A percentile compares a stretch with the other conserved stretches of the same genome.
These are phyloP conservation scores for Cryptocephalus moraei DNA, from an alignment of 2,888 invertebrate species.

Conservation along the genomic window DNA sequence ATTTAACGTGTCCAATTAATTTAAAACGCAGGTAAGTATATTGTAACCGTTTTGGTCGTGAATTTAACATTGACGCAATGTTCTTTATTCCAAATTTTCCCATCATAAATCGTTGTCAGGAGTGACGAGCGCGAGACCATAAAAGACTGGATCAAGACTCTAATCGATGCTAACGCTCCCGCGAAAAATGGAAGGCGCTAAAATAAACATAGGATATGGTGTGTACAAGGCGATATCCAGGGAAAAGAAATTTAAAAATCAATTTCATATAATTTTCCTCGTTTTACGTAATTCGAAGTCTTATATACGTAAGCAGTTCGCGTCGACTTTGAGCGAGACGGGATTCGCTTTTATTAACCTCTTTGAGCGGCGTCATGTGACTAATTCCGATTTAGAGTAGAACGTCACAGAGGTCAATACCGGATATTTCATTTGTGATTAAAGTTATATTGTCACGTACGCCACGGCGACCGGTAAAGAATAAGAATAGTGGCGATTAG, in stretches of 20 bases:
- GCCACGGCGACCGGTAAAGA: not conserved
- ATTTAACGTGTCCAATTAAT: no score
- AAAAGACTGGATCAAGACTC: not conserved
- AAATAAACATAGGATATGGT: slow-evolving; percentile 32
- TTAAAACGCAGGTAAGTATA: no score
- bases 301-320: slow-evolving; percentile 1
- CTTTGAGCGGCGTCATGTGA: no score
- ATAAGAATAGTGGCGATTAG: not conserved
- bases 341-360: no score
- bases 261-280: slow-evolving; percentile 25
- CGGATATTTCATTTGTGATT: not conserved
- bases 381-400: no score
- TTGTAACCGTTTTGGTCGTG: no score
- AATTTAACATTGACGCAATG: slow-evolving; percentile 1
- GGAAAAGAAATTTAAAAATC: slow-evolving; percentile 30
- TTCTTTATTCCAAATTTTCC: not conserved
- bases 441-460: not conserved
- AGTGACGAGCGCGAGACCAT: no score
- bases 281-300: slow-evolving; percentile 13
- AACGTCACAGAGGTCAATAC: not conserved
- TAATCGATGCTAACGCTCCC: slow-evolving; percentile 18
- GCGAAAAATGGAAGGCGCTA: slow-evolving; percentile 20
- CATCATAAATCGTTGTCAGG: not conserved
- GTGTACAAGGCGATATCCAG: slow-evolving; percentile 26
- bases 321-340: no score